Percentiles rank a stretch among this genome's conserved stretches.
Evolutionary conservation across 2,113 vertebrate genomes (phyloP).

Genomic region (Nothobranchius furzeri): DNA sequence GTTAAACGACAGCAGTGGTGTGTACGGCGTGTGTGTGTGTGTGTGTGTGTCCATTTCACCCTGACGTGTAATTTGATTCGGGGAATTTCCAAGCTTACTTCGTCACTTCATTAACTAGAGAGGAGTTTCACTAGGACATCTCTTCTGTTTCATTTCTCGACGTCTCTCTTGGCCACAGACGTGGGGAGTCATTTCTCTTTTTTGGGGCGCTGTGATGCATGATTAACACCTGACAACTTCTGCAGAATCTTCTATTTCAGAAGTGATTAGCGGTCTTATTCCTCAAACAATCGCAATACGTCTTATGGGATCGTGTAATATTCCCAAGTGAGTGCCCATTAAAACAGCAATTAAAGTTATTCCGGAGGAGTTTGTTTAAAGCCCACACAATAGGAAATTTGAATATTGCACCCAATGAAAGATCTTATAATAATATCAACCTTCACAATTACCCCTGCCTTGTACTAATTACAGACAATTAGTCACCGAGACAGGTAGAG

Average conservation of each 20-base stretch:
- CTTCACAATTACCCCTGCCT: slow-evolving; percentile 58
- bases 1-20: slow-evolving; percentile 39
- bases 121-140: slow-evolving; percentile 18
- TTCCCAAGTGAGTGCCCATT: slow-evolving; percentile 35
- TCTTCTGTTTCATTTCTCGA: slow-evolving; percentile 36
- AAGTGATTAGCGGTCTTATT: slow-evolving; percentile 33
- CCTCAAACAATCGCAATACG: slow-evolving; percentile 12
- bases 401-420: slow-evolving; percentile 46
- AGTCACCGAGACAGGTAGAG: slow-evolving; percentile 56
- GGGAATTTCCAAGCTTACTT: slow-evolving; percentile 67
- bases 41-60: slow-evolving; percentile 33
- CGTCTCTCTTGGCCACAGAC: slow-evolving; percentile 46
- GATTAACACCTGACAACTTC: slow-evolving; percentile 26
- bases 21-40: slow-evolving; percentile 6
- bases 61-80: slow-evolving; percentile 62
- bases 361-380: slow-evolving; percentile 19
- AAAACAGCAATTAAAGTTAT: slow-evolving; percentile 48
- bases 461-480: slow-evolving; percentile 69
- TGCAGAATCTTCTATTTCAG: slow-evolving; percentile 30
- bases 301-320: slow-evolving; percentile 30
- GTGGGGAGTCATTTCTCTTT: slow-evolving; percentile 53
- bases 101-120: slow-evolving; percentile 68
- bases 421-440: slow-evolving; percentile 52
- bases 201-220: slow-evolving; percentile 20
- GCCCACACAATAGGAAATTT: slow-evolving; percentile 38